A percentile compares a stretch with the other conserved stretches of the same genome.
Evolutionary conservation across 1,140 invertebrate species (phyloP).

Genomic region (Myzus persicae): DNA sequence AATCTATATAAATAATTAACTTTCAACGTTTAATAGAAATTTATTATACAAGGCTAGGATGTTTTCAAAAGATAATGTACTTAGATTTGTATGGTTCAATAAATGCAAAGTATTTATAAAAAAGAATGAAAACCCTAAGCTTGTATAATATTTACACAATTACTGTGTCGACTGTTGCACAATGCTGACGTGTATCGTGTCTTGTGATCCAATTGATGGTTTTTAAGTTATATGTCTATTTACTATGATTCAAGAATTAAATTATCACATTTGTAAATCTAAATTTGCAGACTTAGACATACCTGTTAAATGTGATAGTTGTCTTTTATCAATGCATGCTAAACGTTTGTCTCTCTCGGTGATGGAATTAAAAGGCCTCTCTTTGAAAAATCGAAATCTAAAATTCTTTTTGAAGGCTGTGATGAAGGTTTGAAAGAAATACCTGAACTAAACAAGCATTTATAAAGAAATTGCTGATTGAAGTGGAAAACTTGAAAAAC

Average conservation of each 20-base stretch:
- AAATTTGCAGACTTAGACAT: neutral
- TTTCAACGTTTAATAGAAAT: no score
- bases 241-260: neutral
- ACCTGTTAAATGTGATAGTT: neutral
- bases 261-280: conserved; percentile 3
- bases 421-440: neutral
- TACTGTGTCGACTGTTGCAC: no score
- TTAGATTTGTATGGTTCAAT: no score
- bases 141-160: no score
- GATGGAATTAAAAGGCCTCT: neutral
- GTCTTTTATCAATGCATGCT: neutral
- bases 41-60: no score
- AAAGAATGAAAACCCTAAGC: no score
- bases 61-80: no score
- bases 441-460: neutral
- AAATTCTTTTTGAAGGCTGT: neutral
- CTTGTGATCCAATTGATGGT: no score
- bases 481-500: no score
- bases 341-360: neutral
- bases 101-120: no score
- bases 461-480: neutral
- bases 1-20: no score
- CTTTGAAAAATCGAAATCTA: neutral
- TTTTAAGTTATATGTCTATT: neutral
- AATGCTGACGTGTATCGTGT: no score